Base-by-base conservation (phyloP, 2,113 vertebrate genomes). In the Orthonyx spaldingii region DNA sequence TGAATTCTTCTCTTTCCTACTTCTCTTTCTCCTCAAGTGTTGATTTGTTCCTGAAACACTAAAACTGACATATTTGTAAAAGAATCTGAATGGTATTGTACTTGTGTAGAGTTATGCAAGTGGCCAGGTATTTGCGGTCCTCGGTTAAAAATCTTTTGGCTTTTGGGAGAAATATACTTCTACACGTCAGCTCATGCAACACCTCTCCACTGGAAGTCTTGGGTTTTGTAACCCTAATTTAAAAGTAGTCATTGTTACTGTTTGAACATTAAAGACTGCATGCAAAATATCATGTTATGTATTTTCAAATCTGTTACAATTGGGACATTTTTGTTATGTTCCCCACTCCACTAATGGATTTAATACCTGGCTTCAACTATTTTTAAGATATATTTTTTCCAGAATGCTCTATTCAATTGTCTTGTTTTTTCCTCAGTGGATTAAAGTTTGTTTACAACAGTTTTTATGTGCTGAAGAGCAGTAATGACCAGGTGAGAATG, bases 41-140 rank as follows among this genome's bases (percentile, higher is more conserved):
- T 66, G 33, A 59, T 30, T 93, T 86, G 13, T 22, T 47, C 37
- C 56, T 53, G 52, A 89, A 95, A 97, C 95, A 96, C 95, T 96
- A 96, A 93, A 93, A 60, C 60, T 55, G 56, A 63, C 64, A 22
- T 66, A 28, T 70, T 91, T 85, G 42, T 77, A 74, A 81, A 96
- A 90, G 50, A 83, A 39, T 30, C 72, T 63, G 55, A 92, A 56
- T 5, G 7, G 30, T 9, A 1, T 10, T 47, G 39, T 69, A 72
- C 42, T 83, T 83, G 30, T 0, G 13, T 13, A 22, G 57, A 79
- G 59, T n/a, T 74, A 63, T 1, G 1, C 52, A 70, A 69, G 19
- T 17, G 9, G 33, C 33, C 42, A 30, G 35, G 13, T 91, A 28
- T 88, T 87, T 76, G 55, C 0, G 1, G 39, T 28, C n/a, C 37